Evolutionary conservation across 2,797 vertebrate species (phyloP).

Genomic region (Triplophysa yarkandensis): DNA sequence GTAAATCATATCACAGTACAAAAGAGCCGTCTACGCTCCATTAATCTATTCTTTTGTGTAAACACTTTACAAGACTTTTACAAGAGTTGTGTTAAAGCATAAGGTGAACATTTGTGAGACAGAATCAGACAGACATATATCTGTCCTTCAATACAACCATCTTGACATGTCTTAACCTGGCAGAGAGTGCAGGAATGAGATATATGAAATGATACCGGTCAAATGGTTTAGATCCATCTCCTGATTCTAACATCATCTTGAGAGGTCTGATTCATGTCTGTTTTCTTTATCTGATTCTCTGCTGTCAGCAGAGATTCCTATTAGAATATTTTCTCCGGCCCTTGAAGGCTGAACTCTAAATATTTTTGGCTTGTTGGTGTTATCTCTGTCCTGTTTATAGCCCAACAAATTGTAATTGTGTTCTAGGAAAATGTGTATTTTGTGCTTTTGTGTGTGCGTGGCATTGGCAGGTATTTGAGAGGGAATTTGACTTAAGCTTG

Average conservation of each 20-base stretch:
- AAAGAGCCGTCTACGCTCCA: too few species aligned
- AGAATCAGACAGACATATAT: neutral
- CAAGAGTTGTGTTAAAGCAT: neutral
- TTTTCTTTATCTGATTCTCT: conserved; percentile 31
- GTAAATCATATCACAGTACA: neutral
- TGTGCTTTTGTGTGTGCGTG: conserved; percentile 20
- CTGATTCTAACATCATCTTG: neutral
- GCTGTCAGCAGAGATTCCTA: conserved; percentile 6
- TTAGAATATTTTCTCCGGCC: neutral
- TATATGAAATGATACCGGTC: neutral
- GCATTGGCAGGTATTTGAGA: conserved; percentile 16
- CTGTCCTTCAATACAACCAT: neutral
- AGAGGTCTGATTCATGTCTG: neutral
- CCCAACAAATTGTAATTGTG: neutral
- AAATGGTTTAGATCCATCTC: conserved; percentile 7
- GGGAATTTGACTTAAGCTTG: conserved; percentile 25
- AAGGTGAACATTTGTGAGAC: neutral
- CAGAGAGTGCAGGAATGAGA: conserved; percentile 18
- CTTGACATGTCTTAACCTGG: conserved; percentile 1
- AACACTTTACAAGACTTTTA: too few species aligned
- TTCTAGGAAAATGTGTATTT: conserved; percentile 23
- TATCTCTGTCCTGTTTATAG: neutral
- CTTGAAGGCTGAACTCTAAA: neutral
- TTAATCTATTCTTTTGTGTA: too few species aligned
- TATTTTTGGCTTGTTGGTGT: neutral